phyloP scores from a whole-genome alignment of 2,888 invertebrate species.

The Idaea dimidiata region DNA sequence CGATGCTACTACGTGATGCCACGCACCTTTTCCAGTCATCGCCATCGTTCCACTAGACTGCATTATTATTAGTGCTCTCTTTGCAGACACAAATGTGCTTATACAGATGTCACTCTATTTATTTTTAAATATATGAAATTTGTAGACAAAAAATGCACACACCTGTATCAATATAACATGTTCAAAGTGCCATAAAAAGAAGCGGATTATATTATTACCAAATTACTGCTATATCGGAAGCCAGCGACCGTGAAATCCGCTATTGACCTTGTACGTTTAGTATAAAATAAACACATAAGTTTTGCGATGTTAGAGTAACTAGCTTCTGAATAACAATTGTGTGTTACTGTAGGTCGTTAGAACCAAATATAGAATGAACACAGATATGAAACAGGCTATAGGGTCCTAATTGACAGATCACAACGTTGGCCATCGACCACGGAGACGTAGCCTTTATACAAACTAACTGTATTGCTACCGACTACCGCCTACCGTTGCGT shows the following conservation, averaged over 20 bases:
- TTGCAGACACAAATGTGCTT: neutral
- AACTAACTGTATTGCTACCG: slow-evolving; percentile 70
- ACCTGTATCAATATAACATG: neutral
- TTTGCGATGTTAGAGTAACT: slow-evolving; percentile 10
- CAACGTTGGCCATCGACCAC: slow-evolving; percentile 42
- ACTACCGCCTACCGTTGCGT: slow-evolving; percentile 48
- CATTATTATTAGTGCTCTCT: slow-evolving; percentile 45
- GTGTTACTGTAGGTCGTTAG: slow-evolving; percentile 45
- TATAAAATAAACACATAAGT: slow-evolving; percentile 9
- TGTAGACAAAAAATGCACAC: slow-evolving; percentile 9
- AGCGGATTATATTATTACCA: slow-evolving; percentile 5
- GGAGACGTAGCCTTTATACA: slow-evolving; percentile 62
- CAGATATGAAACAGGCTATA: slow-evolving; percentile 64
- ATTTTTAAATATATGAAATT: slow-evolving; percentile 15
- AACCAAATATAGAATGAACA: slow-evolving; percentile 41
- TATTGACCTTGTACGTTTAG: slow-evolving; percentile 38
- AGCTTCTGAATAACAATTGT: slow-evolving; percentile 21
- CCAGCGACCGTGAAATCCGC: slow-evolving; percentile 54
- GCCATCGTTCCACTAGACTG: slow-evolving; percentile 61
- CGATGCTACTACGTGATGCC: slow-evolving; percentile 65
- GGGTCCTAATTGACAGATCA: slow-evolving; percentile 70
- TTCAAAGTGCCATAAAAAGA: slow-evolving; percentile 38
- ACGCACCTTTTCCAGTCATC: slow-evolving; percentile 59
- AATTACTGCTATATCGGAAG: slow-evolving; percentile 44
- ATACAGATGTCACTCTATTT: slow-evolving; percentile 42